Evolutionary conservation across 2,797 vertebrate genomes (phyloP).

Genomic region (Melanotaenia nigrans): DNA sequence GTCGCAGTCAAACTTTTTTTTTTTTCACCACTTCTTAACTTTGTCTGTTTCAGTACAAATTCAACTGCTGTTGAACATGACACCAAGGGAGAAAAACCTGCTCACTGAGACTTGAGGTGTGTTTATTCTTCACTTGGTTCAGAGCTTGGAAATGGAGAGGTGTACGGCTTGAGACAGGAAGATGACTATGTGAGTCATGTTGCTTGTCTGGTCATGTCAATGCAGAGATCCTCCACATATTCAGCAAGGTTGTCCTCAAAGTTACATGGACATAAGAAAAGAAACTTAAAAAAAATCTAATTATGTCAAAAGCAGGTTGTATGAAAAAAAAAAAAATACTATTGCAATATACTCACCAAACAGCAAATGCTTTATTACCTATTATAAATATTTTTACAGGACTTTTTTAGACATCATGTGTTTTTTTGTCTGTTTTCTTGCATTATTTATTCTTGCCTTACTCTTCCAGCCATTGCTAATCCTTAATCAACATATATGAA

Average conservation of each 20-base stretch:
- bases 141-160: conserved; percentile 15
- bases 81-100: conserved; percentile 18
- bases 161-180: conserved; percentile 15
- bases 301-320: not conserved
- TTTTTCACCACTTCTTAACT: conserved; percentile 3
- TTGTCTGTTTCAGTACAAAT: conserved; percentile 12
- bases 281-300: not conserved
- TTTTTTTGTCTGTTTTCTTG: conserved; percentile 17
- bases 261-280: conserved; percentile 18
- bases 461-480: conserved; percentile 20
- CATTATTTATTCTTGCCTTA: conserved; percentile 26
- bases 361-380: not conserved
- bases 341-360: not conserved
- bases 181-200: conserved; percentile 32
- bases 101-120: conserved; percentile 27
- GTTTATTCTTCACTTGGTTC: conserved; percentile 30
- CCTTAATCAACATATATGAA: not conserved
- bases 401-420: not conserved
- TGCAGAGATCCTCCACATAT: conserved; percentile 5
- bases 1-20: too few relatives aligned
- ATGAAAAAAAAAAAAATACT: not conserved
- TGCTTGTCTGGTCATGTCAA: conserved; percentile 24
- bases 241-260: conserved; percentile 15
- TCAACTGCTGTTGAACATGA: conserved; percentile 6
- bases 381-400: not conserved